Evolutionary conservation across 2,888 invertebrate genomes (phyloP), one percentile per base, ranked within the genome.

Genomic region (Drosophila mercatorum): DNA sequence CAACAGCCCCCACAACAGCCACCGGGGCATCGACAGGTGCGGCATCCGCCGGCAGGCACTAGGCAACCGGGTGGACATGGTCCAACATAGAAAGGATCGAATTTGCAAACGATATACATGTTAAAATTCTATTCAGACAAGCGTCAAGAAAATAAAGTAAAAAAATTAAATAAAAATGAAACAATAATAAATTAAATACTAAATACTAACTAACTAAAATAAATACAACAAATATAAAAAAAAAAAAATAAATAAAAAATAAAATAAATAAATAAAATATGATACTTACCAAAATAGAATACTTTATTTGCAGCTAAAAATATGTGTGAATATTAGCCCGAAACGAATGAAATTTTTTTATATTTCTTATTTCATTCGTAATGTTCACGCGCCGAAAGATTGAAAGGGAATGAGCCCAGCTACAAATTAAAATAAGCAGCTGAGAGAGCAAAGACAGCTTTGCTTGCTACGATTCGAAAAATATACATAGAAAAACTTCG

Each of bases 61-160:
- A 78, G 46, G 22, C 68, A 61, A 11, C 84, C 81, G 5, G 84
- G 87, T 0, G 84, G 84, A 44, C 84, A 84, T 31, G 89, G 84
- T 41, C 84, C 84, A 10, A 84, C 59, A 38, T 86, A 84, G 67
- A 88, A 84, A 1, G 84, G 84, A 65, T 84, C 47, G 40, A 84
- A 84, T 17, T 57, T 79, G 72, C 87, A 85, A 47, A 59, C 78
- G 44, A 87, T 62, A 59, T 55, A 70, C 81, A 82, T 82, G 7
- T 68, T 68, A 40, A 12, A 34, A 10, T 47, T 2, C 4, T 8
- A 31, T 3, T 14, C 36, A 26, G 10, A 8, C 22, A n/a, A 12
- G 8, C 5, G 26, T n/a, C 17, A 34, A 7, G 12, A 38, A 14
- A 12, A 26, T 0, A 28, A 28, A 28, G 2, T 28, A 4, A 2